These are phyloP conservation scores for Tinea trinotella DNA, from an alignment of 2,888 invertebrate genomes.

Conservation along the genomic window DNA sequence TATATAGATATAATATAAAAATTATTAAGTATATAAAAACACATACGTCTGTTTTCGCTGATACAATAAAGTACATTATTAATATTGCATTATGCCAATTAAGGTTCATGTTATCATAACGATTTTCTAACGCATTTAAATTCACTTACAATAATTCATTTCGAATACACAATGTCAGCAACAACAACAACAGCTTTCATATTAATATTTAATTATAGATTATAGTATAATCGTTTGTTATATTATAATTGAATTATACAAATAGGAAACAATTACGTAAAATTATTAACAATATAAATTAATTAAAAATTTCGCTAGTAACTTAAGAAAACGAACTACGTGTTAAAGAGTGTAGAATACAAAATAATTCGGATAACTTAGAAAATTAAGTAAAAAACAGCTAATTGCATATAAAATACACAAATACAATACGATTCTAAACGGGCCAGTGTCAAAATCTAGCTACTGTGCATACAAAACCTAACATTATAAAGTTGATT, in stretches of 20 bases:
- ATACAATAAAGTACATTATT: too few species aligned
- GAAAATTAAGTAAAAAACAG: neutral
- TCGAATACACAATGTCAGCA: conserved; percentile 62
- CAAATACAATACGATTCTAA: conserved; percentile 32
- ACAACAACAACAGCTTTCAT: conserved; percentile 71
- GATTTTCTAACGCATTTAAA: neutral
- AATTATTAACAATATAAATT: too few species aligned
- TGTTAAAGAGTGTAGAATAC: conserved; percentile 5
- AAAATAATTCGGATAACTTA: conserved; percentile 5
- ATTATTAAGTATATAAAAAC: too few species aligned
- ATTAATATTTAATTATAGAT: conserved; percentile 46
- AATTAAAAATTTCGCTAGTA: conserved; percentile 25
- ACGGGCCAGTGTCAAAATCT: conserved; percentile 44
- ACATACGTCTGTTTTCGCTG: too few species aligned
- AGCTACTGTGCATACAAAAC: conserved; percentile 45
- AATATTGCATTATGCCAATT: too few species aligned
- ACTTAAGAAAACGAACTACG: conserved; percentile 33
- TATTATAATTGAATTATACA: neutral
- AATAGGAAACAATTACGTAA: neutral
- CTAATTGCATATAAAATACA: neutral
- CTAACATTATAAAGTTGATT: neutral
- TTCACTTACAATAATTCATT: conserved; percentile 36
- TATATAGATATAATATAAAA: too few species aligned
- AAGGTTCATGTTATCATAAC: too few species aligned
- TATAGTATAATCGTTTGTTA: conserved; percentile 35